phyloP scores from a whole-genome alignment of 2,797 vertebrate genomes.

The Eidolon dupreanum region DNA sequence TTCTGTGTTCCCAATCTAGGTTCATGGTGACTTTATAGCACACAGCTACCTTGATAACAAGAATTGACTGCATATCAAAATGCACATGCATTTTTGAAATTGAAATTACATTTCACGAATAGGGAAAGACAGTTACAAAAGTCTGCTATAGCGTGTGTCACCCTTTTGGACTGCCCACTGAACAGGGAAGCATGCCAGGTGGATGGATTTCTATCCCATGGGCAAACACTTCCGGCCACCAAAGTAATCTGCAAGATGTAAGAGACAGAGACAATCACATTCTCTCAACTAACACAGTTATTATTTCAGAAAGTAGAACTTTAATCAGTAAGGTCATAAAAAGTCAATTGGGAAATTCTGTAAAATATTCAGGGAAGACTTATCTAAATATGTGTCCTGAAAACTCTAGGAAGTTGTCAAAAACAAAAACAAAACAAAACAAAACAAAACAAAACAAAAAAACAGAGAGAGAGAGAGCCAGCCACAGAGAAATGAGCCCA shows the following conservation, averaged over 20 bases:
- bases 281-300: not conserved
- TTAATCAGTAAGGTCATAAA: not conserved
- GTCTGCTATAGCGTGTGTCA: not conserved
- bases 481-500: not conserved
- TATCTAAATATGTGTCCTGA: not conserved
- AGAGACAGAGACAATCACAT: not conserved
- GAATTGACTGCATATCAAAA: not conserved
- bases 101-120: not conserved
- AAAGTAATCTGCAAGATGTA: not conserved
- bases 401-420: not conserved
- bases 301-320: not conserved
- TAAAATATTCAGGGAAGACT: not conserved
- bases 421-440: not conserved
- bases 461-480: not conserved
- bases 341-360: not conserved
- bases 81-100: not conserved
- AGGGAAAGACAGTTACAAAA: not conserved
- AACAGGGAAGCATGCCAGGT: not conserved
- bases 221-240: not conserved
- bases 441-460: not conserved
- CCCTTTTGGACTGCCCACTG: not conserved
- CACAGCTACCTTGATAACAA: not conserved
- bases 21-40: not conserved
- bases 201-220: not conserved
- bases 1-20: not conserved